A percentile compares a stretch with the other conserved stretches of the same genome.
Conservation (phyloP, 1,140 invertebrate species). For the Brachionus rotundiformis region DNA sequence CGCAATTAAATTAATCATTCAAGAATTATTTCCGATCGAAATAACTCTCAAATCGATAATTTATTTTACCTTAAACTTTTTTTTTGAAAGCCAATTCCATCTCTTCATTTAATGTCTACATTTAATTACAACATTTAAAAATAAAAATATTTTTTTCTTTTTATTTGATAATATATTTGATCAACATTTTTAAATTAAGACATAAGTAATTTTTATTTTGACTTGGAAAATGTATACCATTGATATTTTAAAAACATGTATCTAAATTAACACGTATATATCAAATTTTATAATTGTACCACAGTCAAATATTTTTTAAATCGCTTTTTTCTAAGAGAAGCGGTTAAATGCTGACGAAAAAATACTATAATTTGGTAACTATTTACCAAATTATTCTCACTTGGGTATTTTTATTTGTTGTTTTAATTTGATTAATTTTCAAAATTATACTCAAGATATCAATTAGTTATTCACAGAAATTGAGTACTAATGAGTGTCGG, state of each 20-base stretch:
- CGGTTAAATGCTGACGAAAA: conserved; percentile 9
- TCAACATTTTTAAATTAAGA: not conserved
- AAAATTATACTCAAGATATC: not conserved
- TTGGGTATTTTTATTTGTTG: not conserved
- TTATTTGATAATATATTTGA: not conserved
- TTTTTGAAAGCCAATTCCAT: too few species aligned
- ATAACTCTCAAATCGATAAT: not conserved
- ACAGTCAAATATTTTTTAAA: too few species aligned
- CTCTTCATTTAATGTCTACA: too few species aligned
- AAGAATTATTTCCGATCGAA: not conserved
- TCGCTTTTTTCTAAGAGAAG: not conserved
- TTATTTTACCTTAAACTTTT: not conserved
- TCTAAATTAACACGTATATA: not conserved
- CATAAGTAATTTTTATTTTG: not conserved
- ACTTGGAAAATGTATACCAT: not conserved
- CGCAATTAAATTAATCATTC: conserved; percentile 5
- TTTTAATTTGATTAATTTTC: not conserved
- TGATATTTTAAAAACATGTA: not conserved
- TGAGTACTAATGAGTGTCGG: conserved; percentile 43
- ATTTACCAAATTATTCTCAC: conserved; percentile 36
- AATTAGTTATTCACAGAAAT: conserved; percentile 31
- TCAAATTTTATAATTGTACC: not conserved
- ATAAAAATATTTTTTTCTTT: too few species aligned
- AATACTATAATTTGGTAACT: conserved; percentile 23
- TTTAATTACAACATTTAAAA: too few species aligned